Evolutionary conservation across 2,797 vertebrate species (phyloP), one percentile per base, ranked within the genome.

Genomic region (Argentina silus): DNA sequence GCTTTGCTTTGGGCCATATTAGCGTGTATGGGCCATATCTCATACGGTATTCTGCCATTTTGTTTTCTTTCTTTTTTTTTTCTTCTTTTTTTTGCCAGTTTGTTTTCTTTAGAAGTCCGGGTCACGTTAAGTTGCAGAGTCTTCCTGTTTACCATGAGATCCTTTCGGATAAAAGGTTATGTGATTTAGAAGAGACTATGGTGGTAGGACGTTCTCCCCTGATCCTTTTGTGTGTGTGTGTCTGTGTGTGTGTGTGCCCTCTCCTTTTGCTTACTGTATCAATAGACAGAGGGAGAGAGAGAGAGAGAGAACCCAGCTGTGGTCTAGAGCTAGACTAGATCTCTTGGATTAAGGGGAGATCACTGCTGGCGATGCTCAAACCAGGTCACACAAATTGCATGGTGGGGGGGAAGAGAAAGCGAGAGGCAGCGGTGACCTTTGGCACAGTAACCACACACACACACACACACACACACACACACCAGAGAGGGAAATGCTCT

Each of bases 401-500:
- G 65, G 73, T 62, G 57, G 71, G 53, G 68, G 14, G 72, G 62
- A n/a, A 65, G 63, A 66, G 67, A 71, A 47, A 75, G 69, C 36
- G 67, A 14, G 69, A 42, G 51, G 4, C 9, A 45, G 15, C 74
- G 42, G 71, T 79, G 89, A 90, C 91, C 91, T 91, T 91, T 93
- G 76, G 83, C 88, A 87, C 81, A 92, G 81, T 89, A 82, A 86
- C 77, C 78, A 59, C 85, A 83, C 78, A 83, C 81, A 76, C 76
- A 85, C 86, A 78, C 11, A 47, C 6, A 48, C 23, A 27, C 50
- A 15, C 27, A 36, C 27, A 36, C 27, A 36, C 27, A 36, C 27
- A 36, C 27, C 27, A 48, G 17, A 59, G 17, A 59, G 56, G 21
- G 56, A n/a, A n/a, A 59, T 62, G 72, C 83, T 78, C 68, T 19